Evolutionary conservation across 1,140 invertebrate species (phyloP).

Genomic region (Teleopsis dalmanni): DNA sequence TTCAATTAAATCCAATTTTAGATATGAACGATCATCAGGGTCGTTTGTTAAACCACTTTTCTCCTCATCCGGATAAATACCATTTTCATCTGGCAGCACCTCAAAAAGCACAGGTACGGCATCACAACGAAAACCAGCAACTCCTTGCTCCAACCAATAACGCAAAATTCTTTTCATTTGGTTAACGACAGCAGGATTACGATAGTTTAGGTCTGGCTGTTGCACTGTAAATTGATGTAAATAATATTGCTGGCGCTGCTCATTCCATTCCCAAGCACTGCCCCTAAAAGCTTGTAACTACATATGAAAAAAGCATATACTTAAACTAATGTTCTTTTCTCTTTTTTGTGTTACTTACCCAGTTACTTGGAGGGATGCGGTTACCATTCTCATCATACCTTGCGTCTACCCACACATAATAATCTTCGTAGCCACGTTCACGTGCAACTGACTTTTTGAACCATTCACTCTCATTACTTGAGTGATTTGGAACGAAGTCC

Average conservation of each 20-base stretch:
- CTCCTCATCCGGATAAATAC: constrained; percentile 45
- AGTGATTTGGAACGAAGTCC: constrained; percentile 60
- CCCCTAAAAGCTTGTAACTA: constrained; percentile 49
- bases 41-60: background rate
- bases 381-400: constrained; percentile 28
- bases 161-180: constrained; percentile 61
- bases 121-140: constrained; percentile 65
- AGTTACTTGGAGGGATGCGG: constrained; percentile 56
- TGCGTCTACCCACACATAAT: constrained; percentile 61
- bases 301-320: background rate
- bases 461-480: constrained; percentile 61
- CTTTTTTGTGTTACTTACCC: constrained; percentile 42
- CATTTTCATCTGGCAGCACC: constrained; percentile 48
- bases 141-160: constrained; percentile 68
- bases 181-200: constrained; percentile 52
- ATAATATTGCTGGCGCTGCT: constrained; percentile 56
- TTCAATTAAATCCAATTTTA: constrained; percentile 47
- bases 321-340: background rate
- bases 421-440: constrained; percentile 55
- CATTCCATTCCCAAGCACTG: constrained; percentile 55
- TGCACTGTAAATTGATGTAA: constrained; percentile 55
- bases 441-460: constrained; percentile 56
- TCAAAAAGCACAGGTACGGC: constrained; percentile 53
- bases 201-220: constrained; percentile 66
- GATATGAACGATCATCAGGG: constrained; percentile 18